Base-by-base conservation (phyloP, 1,140 invertebrate species). In the Drosophila punjabiensis region DNA sequence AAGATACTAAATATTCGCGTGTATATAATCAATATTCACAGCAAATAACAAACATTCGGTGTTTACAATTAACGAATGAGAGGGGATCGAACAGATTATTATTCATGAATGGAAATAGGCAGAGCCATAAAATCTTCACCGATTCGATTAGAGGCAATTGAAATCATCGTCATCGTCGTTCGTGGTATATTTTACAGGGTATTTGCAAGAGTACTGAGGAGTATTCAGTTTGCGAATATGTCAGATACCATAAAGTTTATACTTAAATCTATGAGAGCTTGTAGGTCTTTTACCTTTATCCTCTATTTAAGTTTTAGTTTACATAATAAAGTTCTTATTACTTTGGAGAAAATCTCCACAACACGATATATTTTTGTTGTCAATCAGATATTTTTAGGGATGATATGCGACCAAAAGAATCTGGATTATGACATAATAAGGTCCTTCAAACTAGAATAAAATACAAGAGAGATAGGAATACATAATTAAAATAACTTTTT, bases 91-190 rank as follows among this genome's bases (percentile, higher is more conserved):
- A 48, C 16, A 52, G 45, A 60, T 70, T 65, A 81, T 82, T 75
- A 82, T 79, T 79, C 63, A 85, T 85, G 82, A 86, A 83, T 88
- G 84, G 53, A 66, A 63, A 59, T 52, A 45, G 61, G 60, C 66
- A 58, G 56, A 56, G 53, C 67, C 78, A 85, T 86, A 82, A 67
- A 76, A 87, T 76, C 75, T 61, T 56, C 62, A 24, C 63, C 62
- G 70, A 81, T 78, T 78, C 82, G 75, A 73, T 62, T 58, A 60
- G 56, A 60, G 45, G 45, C 76, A 64, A 79, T 79, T 79, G 45
- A 59, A 60, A 60, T 79, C 66, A 70, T 78, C 53, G 39, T 58
- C 41, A 58, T 68, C 75, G 77, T 59, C 52, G 52, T 58, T 77
- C 33, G 69, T 3, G 33, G 24, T 39, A 32, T 48, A 56, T n/a